Conservation (phyloP, 2,113 vertebrate species). For the Alethe diademata region DNA sequence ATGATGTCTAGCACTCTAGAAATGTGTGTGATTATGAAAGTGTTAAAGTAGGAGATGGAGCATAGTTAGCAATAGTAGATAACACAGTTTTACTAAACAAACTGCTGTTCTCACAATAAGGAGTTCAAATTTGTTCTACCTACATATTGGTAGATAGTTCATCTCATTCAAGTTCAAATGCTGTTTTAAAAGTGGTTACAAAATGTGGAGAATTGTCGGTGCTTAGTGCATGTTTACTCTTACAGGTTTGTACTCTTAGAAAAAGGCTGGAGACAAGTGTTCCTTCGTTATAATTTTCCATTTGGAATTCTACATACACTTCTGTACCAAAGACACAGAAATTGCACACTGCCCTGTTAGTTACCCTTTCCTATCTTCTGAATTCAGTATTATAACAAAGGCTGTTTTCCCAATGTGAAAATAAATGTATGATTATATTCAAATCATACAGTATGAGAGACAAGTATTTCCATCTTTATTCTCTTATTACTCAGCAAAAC, state of each 20-base stretch:
- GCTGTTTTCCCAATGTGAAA: not conserved
- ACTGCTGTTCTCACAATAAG: not conserved
- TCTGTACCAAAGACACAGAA: not conserved
- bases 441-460: not conserved
- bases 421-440: not conserved
- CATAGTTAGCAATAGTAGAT: not conserved
- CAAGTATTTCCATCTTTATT: not conserved
- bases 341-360: not conserved
- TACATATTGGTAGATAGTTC: not conserved
- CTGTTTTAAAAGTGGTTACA: slow-evolving; percentile 16
- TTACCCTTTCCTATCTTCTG: slow-evolving; percentile 14
- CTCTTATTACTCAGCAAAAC: not conserved
- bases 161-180: not conserved
- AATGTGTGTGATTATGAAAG: not conserved
- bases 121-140: not conserved
- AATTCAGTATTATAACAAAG: slow-evolving; percentile 3
- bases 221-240: not conserved
- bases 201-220: slow-evolving; percentile 1
- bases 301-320: slow-evolving; percentile 5
- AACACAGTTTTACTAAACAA: not conserved
- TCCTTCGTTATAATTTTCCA: not conserved
- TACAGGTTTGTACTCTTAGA: not conserved
- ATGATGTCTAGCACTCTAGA: not conserved
- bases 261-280: not conserved
- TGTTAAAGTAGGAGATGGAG: not conserved